Evolutionary conservation across 2,113 vertebrate genomes (phyloP), one percentile per base, ranked within the genome.

Genomic region (Oceanodroma tethys): DNA sequence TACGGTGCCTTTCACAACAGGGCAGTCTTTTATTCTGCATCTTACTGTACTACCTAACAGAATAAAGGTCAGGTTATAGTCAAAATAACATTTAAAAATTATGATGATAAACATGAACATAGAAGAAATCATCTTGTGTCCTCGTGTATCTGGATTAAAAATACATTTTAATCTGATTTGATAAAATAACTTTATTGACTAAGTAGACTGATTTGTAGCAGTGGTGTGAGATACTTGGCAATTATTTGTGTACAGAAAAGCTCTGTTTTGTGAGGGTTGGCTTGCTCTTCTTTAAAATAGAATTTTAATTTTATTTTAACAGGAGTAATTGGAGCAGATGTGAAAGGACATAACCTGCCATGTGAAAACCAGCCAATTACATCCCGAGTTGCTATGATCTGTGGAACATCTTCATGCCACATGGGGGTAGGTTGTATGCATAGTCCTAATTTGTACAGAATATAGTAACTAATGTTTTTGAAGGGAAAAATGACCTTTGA

Each of bases 371-470:
- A 98, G 94, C 98, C 99, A 18, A 97, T 99, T 97, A 99, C 99
- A 1, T 98, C 99, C 36, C 98, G 99, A 43, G 63, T 99, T 94
- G 99, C 99, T 36, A 76, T 99, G 98, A 99, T 99, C 98, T 99
- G 99, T 94, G 99, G 99, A 95, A 99, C 99, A 23, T 99, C 99
- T 40, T 99, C 99, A 5, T 99, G 99, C 98, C 99, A 99, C 98
- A 99, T 99, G 99, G 99, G 98, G 95, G 99, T 99, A 97, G 98
- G 99, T 98, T 88, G 34, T 58, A 3, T 50, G 26, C 14, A 12
- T 75, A 72, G 62, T 73, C 50, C 45, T 91, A 5, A 70, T 88
- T 73, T 45, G 62, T 91, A 32, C 38, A 62, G 58, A 73, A 59
- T 81, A 73, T 43, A 45, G 20, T 53, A 72, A 92, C 32, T 80